Percentiles rank a stretch among this genome's conserved stretches.
Conservation (phyloP, 2,888 invertebrate genomes). For the Tenthredo distinguenda region DNA sequence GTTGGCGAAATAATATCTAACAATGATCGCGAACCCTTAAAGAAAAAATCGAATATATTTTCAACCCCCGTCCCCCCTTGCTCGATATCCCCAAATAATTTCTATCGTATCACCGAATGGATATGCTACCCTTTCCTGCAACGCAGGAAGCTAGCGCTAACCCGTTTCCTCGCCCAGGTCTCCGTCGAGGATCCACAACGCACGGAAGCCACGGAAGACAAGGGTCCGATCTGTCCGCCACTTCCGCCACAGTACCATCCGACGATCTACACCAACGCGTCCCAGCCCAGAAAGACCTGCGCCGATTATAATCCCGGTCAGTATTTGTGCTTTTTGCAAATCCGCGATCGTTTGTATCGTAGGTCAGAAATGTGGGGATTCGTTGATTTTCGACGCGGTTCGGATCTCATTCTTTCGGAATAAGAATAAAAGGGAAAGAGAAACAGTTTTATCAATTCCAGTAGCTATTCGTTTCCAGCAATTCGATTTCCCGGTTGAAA, state of each 20-base stretch:
- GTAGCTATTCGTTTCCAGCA: slow-evolving; percentile 1
- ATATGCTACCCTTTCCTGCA: background rate
- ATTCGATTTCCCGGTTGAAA: background rate
- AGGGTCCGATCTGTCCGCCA: slow-evolving; percentile 77
- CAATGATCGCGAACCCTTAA: background rate
- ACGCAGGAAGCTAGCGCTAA: background rate
- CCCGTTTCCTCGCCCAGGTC: slow-evolving; percentile 66
- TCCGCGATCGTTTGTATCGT: background rate
- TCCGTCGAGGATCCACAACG: slow-evolving; percentile 68
- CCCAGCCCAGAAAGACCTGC: slow-evolving; percentile 74
- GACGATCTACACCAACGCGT: slow-evolving; percentile 71
- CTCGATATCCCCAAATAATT: background rate
- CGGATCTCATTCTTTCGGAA: background rate
- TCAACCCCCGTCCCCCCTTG: background rate
- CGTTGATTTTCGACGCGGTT: background rate
- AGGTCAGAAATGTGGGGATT: background rate
- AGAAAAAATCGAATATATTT: background rate
- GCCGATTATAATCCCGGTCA: slow-evolving; percentile 70
- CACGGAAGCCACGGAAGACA: slow-evolving; percentile 69
- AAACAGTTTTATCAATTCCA: background rate
- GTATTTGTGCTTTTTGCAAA: slow-evolving; percentile 57
- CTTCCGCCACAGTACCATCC: slow-evolving; percentile 75
- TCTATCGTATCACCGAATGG: background rate
- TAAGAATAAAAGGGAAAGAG: background rate
- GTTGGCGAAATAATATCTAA: background rate